Base-by-base conservation (phyloP, 2,797 vertebrate genomes). In the Galago senegalensis region DNA sequence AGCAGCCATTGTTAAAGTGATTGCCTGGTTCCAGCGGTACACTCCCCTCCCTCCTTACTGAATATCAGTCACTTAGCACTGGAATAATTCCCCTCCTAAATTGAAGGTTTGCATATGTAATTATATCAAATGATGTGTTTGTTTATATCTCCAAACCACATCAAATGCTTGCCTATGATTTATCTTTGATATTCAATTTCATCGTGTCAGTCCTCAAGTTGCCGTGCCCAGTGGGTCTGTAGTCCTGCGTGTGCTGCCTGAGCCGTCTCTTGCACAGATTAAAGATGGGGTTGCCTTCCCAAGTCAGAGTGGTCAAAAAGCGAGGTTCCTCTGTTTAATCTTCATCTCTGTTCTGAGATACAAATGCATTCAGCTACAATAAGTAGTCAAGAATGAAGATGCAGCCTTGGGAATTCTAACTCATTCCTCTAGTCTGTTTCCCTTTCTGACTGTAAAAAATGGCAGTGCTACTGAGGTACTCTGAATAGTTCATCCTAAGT, bases 121-220 rank as follows among this genome's bases (percentile, higher is more conserved):
- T 98, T 98, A 97, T 97, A 97, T 98, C 95, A 98, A 98, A 98
- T 98, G 96, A 98, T 98, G 98, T 98, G 98, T 98, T 98, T 98
- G 97, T 98, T 98, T 98, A 97, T 97, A 97, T 98, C 97, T 97
- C 83, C 75, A 87, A 97, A 82, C 97, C 97, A 97, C 98, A 97
- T 95, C 95, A 96, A 85, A 76, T 96, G 16, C 43, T 96, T 95
- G 97, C 97, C 97, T 97, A 56, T 98, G 97, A 97, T 98, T 98
- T 98, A 87, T 97, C 97, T 98, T 98, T 97, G 97, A 97, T 97
- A 98, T 97, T 97, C 97, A 96, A 79, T 98, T 98, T 98, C 86
- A 92, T 96, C 97, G 95, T 97, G 96, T 98, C 96, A 60, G 91
- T 97, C 92, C 80, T 96, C 97, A 98, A 97, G 98, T 98, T 97